These are phyloP conservation scores for Palaemon carinicauda DNA, from an alignment of 1,140 invertebrate species.

Conservation along the genomic window DNA sequence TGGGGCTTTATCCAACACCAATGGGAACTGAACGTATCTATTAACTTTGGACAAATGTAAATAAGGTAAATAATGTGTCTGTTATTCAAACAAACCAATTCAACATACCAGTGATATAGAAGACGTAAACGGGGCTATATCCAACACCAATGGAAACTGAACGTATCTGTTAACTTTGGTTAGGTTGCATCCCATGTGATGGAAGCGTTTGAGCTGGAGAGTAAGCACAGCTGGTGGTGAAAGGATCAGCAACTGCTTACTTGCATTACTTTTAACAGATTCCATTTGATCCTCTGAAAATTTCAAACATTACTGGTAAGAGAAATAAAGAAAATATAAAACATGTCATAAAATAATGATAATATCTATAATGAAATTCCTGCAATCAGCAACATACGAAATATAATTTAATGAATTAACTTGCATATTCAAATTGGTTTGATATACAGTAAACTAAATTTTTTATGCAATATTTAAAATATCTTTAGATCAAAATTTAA, in stretches of 20 bases:
- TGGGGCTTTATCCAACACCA: slow-evolving; percentile 85
- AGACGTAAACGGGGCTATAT: slow-evolving; percentile 91
- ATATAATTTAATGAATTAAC: too few species aligned
- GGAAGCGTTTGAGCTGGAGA: slow-evolving; percentile 92
- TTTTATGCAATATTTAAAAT: too few species aligned
- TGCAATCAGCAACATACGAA: too few species aligned
- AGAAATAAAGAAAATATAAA: too few species aligned
- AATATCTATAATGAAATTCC: too few species aligned
- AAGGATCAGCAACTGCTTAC: slow-evolving; percentile 90
- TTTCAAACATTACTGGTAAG: too few species aligned
- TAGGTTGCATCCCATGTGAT: slow-evolving; percentile 72
- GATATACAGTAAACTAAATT: too few species aligned
- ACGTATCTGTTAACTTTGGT: slow-evolving; percentile 87
- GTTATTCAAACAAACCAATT: not conserved
- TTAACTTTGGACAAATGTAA: too few species aligned
- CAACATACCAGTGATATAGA: slow-evolving; percentile 73
- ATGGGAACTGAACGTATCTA: slow-evolving; percentile 87
- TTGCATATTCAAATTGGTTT: too few species aligned
- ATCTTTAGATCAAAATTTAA: too few species aligned
- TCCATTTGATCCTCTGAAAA: slow-evolving; percentile 70
- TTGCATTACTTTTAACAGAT: slow-evolving; percentile 86
- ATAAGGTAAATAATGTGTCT: too few species aligned
- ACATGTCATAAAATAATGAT: too few species aligned
- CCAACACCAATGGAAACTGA: slow-evolving; percentile 84
- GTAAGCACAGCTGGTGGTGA: slow-evolving; percentile 92